phyloP scores from a whole-genome alignment of 2,113 vertebrate genomes.

The Theristicus caerulescens region DNA sequence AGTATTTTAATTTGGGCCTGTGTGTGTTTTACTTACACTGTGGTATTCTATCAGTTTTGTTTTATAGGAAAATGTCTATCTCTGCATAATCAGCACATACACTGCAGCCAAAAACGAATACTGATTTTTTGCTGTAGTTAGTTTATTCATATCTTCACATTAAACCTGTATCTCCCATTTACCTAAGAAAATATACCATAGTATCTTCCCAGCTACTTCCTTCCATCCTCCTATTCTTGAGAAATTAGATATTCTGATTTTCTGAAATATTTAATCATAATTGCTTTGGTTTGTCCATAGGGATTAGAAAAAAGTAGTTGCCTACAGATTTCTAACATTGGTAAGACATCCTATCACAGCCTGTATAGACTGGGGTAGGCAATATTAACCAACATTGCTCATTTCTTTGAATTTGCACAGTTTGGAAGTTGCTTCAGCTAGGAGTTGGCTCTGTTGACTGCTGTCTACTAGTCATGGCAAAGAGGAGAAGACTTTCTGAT shows the following conservation, averaged over 20 bases:
- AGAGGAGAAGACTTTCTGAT: neutral
- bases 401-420: neutral
- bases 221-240: neutral
- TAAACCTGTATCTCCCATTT: neutral
- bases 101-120: neutral
- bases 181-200: neutral
- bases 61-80: neutral
- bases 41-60: neutral
- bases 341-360: neutral
- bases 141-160: neutral
- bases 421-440: neutral
- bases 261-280: neutral
- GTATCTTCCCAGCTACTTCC: neutral
- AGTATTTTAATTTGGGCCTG: neutral
- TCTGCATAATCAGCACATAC: neutral
- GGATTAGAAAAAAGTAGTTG: neutral
- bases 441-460: neutral
- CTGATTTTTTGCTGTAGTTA: neutral
- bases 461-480: neutral
- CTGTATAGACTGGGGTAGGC: neutral
- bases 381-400: neutral
- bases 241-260: neutral
- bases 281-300: neutral
- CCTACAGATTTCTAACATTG: neutral
- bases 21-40: neutral